Conservation (phyloP, 2,113 vertebrate genomes). For the Aegotheles bennettii region DNA sequence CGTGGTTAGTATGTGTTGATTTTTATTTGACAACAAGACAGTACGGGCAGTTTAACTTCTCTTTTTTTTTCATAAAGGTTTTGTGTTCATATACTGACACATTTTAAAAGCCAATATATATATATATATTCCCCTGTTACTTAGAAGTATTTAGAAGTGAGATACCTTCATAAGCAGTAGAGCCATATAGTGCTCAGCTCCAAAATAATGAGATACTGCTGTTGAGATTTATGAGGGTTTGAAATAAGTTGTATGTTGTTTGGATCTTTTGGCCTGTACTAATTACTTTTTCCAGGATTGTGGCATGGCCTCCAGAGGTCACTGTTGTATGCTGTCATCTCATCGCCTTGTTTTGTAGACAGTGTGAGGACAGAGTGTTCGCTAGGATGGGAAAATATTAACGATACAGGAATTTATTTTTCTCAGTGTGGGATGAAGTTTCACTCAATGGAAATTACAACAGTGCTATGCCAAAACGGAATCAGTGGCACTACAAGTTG, state of each 20-base stretch:
- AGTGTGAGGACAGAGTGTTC: background rate
- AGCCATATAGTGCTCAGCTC: background rate
- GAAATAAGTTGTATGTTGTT: background rate
- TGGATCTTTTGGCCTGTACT: background rate
- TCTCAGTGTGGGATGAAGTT: background rate
- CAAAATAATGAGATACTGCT: background rate
- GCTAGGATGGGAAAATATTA: slow-evolving; percentile 24
- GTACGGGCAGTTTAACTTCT: background rate
- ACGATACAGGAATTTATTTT: slow-evolving; percentile 11
- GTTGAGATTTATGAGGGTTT: background rate
- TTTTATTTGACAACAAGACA: background rate
- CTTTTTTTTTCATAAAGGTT: background rate
- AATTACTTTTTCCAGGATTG: background rate
- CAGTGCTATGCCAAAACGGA: background rate
- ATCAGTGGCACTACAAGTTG: background rate
- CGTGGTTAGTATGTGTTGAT: background rate
- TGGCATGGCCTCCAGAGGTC: slow-evolving; percentile 38
- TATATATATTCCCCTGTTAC: background rate
- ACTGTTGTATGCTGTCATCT: background rate
- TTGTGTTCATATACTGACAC: background rate
- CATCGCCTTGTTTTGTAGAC: background rate
- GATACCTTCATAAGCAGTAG: background rate
- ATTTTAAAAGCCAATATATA: background rate
- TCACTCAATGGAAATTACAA: slow-evolving; percentile 33
- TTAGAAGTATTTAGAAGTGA: background rate